phyloP scores from a whole-genome alignment of 2,888 invertebrate genomes.

The Chrysina gloriosa region DNA sequence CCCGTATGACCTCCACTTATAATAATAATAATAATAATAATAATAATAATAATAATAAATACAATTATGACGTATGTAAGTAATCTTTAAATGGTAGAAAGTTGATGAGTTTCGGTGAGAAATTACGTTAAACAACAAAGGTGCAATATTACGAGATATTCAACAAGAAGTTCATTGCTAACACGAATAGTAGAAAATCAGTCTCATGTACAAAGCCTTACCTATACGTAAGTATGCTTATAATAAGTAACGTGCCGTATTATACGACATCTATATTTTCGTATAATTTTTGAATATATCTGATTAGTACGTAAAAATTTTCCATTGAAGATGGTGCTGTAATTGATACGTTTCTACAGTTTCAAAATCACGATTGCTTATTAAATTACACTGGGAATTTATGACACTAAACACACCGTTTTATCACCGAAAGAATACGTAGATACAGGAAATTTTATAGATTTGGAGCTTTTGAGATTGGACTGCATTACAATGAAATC shows the following conservation, averaged over 20 bases:
- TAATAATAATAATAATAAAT: neutral
- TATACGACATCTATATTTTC: constrained; percentile 2
- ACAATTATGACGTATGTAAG: neutral
- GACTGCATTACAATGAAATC: no score
- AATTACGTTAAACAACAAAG: constrained; percentile 40
- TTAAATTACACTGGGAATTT: no score
- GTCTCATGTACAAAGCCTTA: constrained; percentile 57
- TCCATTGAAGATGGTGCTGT: no score
- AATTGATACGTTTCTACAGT: no score
- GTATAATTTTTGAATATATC: no score
- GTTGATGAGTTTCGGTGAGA: constrained; percentile 25
- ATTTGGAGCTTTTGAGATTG: no score
- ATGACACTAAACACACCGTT: no score
- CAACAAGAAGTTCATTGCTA: constrained; percentile 41
- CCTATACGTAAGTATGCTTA: constrained; percentile 40
- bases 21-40: constrained; percentile 25
- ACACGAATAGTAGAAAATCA: constrained; percentile 56
- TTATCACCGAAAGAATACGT: no score
- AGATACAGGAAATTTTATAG: no score
- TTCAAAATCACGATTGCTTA: no score
- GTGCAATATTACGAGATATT: constrained; percentile 40
- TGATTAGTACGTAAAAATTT: no score
- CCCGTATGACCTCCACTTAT: constrained; percentile 43
- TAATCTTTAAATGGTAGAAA: neutral
- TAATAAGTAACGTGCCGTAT: constrained; percentile 25